These are phyloP conservation scores for Archips crataeganus DNA, from an alignment of 2,888 invertebrate genomes.

Conservation along the genomic window DNA sequence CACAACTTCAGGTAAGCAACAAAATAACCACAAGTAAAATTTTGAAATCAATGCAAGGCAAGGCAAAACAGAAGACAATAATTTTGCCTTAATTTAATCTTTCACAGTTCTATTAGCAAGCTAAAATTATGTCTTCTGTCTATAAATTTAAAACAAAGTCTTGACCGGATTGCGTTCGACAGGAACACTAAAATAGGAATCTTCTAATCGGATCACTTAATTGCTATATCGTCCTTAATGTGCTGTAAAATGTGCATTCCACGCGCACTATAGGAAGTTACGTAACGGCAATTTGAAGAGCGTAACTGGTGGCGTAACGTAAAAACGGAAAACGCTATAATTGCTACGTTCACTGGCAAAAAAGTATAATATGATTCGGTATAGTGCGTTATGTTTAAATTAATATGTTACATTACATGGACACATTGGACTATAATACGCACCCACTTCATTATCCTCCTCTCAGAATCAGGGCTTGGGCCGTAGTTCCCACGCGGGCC, in stretches of 20 bases:
- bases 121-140: too few species aligned
- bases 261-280: background rate
- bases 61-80: too few species aligned
- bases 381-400: slow-evolving; percentile 1
- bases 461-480: too few species aligned
- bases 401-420: too few species aligned
- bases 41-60: too few species aligned
- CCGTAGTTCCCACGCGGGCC: too few species aligned
- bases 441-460: background rate
- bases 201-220: background rate
- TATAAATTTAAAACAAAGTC: too few species aligned
- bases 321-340: slow-evolving; percentile 15
- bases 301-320: slow-evolving; percentile 4
- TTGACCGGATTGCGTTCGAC: background rate
- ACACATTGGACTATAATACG: background rate
- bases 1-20: too few species aligned
- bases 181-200: background rate
- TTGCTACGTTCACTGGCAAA: slow-evolving; percentile 11
- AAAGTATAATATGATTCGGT: background rate
- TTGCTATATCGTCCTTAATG: slow-evolving; percentile 8
- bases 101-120: too few species aligned
- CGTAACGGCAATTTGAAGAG: background rate
- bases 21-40: too few species aligned
- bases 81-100: too few species aligned
- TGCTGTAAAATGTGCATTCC: slow-evolving; percentile 13